Base-by-base conservation (phyloP, 2,113 vertebrate species). In the Lonchura striata region DNA sequence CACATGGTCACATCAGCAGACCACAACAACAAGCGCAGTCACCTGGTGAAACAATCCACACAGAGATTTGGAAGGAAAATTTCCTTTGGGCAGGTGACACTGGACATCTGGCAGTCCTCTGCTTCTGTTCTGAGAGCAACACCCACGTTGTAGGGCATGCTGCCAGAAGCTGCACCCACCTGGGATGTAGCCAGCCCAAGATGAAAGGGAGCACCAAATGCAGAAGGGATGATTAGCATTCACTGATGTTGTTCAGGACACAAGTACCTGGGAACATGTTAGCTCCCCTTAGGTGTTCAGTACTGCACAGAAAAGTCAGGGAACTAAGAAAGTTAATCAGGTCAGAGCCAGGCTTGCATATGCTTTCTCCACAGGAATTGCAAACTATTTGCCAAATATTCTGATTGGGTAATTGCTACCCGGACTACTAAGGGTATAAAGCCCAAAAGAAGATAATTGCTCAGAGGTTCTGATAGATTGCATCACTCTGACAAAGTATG, bases 381-480 rank as follows among this genome's bases (percentile, higher is more conserved):
- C 46, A 39, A 94, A 90, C 82, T 92, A 91, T 90, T 90, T 79
- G 35, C 95, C 96, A 97, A 95, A 95, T 95, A 97, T 80, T 97
- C 96, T 82, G 87, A 96, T 93, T 94, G 95, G 94, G 87, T 97
- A 97, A 97, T 97, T 97, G 97, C 96, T 96, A 97, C 96, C 94
- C 92, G 59, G 69, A 92, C 95, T 96, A 97, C 94, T 88, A 87
- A 95, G 92, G 86, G 89, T 92, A 89, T 93, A 83, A 82, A 96
- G 86, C 69, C 66, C 28, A 68, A 71, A 92, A 93, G 91, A 95
- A 96, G 95, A 90, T 68, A 91, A 92, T 86, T 84, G 88, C 83
- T 95, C 81, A 63, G 92, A 76, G 20, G 64, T 95, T 94, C 93
- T 35, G 92, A 91, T 91, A 65, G 72, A 83, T 78, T 68, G 80